These are phyloP conservation scores for Papilio machaon DNA, from an alignment of 1,140 invertebrate genomes.

Conservation along the genomic window DNA sequence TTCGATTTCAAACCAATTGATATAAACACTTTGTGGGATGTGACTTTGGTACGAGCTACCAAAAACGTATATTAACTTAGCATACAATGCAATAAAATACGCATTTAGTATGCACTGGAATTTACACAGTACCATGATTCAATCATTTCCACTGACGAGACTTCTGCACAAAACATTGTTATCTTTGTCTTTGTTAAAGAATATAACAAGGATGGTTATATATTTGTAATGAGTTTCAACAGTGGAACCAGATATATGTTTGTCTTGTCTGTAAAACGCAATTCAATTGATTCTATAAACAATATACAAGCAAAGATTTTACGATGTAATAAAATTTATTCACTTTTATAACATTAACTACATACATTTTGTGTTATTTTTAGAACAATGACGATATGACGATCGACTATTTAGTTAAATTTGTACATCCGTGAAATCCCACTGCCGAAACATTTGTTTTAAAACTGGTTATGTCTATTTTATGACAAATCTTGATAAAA, in stretches of 20 bases:
- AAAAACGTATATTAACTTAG: neutral
- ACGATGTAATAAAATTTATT: slow-evolving; percentile 6
- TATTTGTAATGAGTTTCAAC: too few relatives aligned
- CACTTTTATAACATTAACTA: neutral
- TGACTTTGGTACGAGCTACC: neutral
- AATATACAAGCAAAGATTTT: neutral
- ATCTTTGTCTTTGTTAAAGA: too few relatives aligned
- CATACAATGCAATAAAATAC: neutral
- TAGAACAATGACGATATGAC: neutral
- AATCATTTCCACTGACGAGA: neutral
- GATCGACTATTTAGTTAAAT: neutral
- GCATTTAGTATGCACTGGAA: neutral
- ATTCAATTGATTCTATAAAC: slow-evolving; percentile 2
- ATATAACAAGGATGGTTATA: too few relatives aligned
- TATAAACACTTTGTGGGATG: neutral
- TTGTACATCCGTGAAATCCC: too few relatives aligned
- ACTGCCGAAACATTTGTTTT: too few relatives aligned
- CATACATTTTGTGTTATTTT: neutral
- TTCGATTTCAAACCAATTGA: neutral
- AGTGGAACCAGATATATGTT: neutral
- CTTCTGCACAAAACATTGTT: too few relatives aligned
- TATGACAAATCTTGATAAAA: too few relatives aligned
- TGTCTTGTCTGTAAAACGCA: neutral
- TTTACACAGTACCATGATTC: neutral
- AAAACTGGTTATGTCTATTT: too few relatives aligned